Base-by-base conservation (phyloP, 1,140 invertebrate genomes). In the Eciton burchellii region DNA sequence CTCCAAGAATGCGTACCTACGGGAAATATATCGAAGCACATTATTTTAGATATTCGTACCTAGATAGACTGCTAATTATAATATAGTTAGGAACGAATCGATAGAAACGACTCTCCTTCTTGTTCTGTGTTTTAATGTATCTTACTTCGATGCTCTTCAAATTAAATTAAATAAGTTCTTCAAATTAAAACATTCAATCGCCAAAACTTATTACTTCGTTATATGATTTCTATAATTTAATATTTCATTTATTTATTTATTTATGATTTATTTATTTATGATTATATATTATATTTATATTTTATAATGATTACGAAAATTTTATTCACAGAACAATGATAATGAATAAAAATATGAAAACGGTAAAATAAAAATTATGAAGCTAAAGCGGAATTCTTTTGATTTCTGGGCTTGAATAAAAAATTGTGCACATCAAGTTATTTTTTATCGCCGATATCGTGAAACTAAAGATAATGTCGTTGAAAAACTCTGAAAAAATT, bases 41-140 rank as follows among this genome's bases (percentile, higher is more conserved):
- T 84, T 84, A 84, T 82, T 82, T 82, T 82, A 74, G 81, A 82
- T 82, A 82, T 73, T 63, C 59, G 59, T 43, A 76, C 43, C 49
- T 82, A 74, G 71, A 81, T 81, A 73, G 77, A 56, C n/a, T 41
- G 66, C 24, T 47, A 29, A 76, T 74, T 76, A 74, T 35, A 45
- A 82, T 70, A 14, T 70, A 70, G 68, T 82, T 82, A 63, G n/a
- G 35, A 3, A 62, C 0, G 26, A 52, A 54, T 74, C 24, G 59
- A 62, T 74, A 82, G 41, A 82, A 62, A 74, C 24, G 81, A 76
- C 16, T 82, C 56, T 73, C 77, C 45, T 81, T 16, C 77, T 49
- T 71, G 68, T 81, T 81, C 77, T 81, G 72, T 54, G 66, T 47
- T 62, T 74, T 70, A 79, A 79, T 3, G 3, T 52, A 66, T 77